Evolutionary conservation across 2,888 invertebrate genomes (phyloP), one percentile per base, ranked within the genome.

Genomic region (Agonopterix heracliana): DNA sequence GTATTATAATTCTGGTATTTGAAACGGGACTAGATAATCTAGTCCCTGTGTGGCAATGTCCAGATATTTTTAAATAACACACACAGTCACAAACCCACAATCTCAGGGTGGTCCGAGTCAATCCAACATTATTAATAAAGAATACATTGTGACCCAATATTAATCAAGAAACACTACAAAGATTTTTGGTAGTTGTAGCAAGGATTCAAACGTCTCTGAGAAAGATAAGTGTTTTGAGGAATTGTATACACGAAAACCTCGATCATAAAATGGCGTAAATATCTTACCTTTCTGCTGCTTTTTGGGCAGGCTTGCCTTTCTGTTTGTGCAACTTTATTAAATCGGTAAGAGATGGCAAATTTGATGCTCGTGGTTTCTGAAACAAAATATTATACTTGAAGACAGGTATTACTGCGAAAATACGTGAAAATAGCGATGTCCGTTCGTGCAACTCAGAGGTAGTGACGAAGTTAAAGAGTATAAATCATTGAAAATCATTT

Each of bases 331-430:
- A 85, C 7, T 80, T 70, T 13, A 92, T 56, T 10, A 95, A 85
- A 9, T 94, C 93, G 9, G 73, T 57, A n/a, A 95, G 77, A 9
- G 90, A 84, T 0, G 94, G 93, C 0, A 91, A 87, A 48, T 92
- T 93, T 74, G 94, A 93, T 0, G 88, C 86, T 46, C 93, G 77
- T 9, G 81, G 74, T 58, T 89, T 89, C 95, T 95, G 76, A 58
- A 90, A 90, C 55, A 54, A 60, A 53, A 60, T 55, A 54, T 52
- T 50, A 41, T 41, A 3, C 38, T 38, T 26, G 26, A 26, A 38
- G 9, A 9, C 1, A 3, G 3, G 38, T n/a, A 9, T 38, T 3
- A n/a, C 3, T n/a, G n/a, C 7, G n/a, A n/a, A 38, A n/a, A n/a
- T n/a, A 38, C 1, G 9, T 38, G n/a, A 3, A n/a, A n/a, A 38